A percentile compares a stretch with the other conserved stretches of the same genome.
phyloP scores from a whole-genome alignment of 2,888 invertebrate species.

The Dasypogon diadema region DNA sequence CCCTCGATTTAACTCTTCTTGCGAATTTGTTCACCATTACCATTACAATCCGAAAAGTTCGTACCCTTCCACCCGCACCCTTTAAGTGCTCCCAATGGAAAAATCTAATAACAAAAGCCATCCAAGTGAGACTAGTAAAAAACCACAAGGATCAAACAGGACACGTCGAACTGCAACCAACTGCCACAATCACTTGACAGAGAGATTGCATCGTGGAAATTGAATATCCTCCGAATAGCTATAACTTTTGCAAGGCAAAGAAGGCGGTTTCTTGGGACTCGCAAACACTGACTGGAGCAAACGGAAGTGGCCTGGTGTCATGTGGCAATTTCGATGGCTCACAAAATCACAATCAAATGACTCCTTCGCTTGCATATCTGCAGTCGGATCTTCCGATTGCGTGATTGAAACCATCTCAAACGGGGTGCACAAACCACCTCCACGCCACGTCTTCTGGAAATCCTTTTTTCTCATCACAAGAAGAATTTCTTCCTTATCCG shows the following conservation, averaged over 20 bases:
- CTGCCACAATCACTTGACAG: neutral
- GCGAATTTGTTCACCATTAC: neutral
- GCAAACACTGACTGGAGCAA: neutral
- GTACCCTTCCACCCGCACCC: neutral
- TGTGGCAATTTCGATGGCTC: conserved; percentile 10
- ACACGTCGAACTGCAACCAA: conserved; percentile 24
- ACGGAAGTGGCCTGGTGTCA: conserved; percentile 2
- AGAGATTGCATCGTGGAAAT: conserved; percentile 34
- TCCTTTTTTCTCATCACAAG: neutral
- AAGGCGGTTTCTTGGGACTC: neutral
- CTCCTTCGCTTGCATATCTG: neutral
- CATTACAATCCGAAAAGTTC: conserved; percentile 4
- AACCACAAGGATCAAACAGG: conserved; percentile 13
- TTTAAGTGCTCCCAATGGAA: neutral
- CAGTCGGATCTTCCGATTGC: conserved; percentile 16
- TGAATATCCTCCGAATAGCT: conserved; percentile 22
- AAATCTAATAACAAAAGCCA: conserved; percentile 24
- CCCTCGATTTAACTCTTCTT: conserved; percentile 22
- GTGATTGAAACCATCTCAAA: neutral
- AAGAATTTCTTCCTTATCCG: conserved; percentile 9
- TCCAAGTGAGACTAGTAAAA: conserved; percentile 9
- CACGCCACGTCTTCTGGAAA: neutral
- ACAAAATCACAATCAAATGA: neutral
- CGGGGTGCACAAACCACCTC: neutral
- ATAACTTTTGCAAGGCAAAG: no score